Evolutionary conservation across 2,113 vertebrate species (phyloP).

Genomic region (Regulus satrapa): DNA sequence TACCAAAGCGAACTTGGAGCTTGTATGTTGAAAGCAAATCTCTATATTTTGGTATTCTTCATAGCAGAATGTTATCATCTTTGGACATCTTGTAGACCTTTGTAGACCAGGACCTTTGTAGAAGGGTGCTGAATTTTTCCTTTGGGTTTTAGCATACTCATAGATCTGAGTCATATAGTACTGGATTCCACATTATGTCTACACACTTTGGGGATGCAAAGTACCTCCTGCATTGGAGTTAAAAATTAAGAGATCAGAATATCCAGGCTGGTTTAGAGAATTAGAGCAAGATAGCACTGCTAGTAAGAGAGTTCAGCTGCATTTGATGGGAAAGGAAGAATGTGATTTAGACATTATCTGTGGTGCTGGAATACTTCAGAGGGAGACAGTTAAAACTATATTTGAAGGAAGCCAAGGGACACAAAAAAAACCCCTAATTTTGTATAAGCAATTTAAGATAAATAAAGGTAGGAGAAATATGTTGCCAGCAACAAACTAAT

Average conservation of each 20-base stretch:
- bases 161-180: neutral
- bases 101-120: no score
- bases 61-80: neutral
- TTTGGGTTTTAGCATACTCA: neutral
- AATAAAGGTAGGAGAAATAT: neutral
- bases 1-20: neutral
- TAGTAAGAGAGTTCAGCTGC: neutral
- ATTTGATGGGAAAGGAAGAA: neutral
- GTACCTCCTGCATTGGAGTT: neutral
- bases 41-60: neutral
- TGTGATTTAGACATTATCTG: neutral
- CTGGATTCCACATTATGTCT: neutral
- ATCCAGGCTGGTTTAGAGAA: neutral
- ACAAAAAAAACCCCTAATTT: neutral
- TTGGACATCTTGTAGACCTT: neutral
- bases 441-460: neutral
- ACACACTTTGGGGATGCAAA: neutral
- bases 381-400: neutral
- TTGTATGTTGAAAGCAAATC: neutral
- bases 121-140: neutral
- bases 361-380: neutral
- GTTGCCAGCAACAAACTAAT: neutral
- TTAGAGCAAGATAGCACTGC: neutral
- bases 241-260: neutral
- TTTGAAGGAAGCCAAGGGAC: neutral